phyloP scores from a whole-genome alignment of 2,888 invertebrate genomes.

The Tenodera sinensis region DNA sequence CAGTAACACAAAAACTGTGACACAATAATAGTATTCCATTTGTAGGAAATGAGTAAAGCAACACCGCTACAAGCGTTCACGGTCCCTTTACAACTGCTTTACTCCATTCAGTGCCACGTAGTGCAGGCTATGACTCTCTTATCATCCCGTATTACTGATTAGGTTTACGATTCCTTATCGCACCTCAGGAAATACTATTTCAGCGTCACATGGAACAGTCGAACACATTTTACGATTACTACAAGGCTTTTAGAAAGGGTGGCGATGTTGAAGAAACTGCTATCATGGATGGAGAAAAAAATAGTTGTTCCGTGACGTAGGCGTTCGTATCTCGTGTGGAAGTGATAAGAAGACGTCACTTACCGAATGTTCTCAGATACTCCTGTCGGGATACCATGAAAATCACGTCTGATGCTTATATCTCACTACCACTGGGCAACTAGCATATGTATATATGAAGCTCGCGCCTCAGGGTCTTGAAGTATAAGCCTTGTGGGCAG shows the following conservation, averaged over 20 bases:
- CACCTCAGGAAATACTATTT: neutral
- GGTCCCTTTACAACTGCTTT: neutral
- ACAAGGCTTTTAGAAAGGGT: neutral
- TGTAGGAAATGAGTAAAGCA: neutral
- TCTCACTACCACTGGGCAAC: neutral
- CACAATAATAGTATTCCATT: neutral
- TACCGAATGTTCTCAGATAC: neutral
- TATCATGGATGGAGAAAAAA: neutral
- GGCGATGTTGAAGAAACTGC: neutral
- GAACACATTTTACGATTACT: neutral
- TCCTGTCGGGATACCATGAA: neutral
- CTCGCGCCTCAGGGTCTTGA: neutral
- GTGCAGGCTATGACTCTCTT: neutral
- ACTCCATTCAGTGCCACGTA: neutral
- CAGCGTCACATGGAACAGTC: neutral
- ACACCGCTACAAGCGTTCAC: neutral
- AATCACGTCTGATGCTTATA: neutral
- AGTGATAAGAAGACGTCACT: neutral
- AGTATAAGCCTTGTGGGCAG: neutral
- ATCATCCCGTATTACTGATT: neutral
- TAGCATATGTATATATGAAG: neutral
- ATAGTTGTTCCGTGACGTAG: neutral
- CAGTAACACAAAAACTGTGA: neutral
- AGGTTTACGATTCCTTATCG: neutral
- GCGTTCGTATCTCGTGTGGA: neutral